Conservation (phyloP, 2,888 invertebrate species). For the Panopea generosa region DNA sequence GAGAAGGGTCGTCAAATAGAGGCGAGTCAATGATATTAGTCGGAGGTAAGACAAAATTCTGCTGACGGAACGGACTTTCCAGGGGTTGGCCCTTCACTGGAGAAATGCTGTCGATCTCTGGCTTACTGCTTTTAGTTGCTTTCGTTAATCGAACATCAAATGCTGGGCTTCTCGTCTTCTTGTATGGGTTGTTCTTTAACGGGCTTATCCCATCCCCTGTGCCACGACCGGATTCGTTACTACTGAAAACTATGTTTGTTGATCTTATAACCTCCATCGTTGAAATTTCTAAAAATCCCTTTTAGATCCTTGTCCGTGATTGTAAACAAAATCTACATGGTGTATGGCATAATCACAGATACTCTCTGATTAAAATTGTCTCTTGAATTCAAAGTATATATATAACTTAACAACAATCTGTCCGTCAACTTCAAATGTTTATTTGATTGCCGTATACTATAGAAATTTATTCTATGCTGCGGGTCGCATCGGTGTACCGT, state of each 20-base stretch:
- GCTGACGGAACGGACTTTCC: conserved; percentile 18
- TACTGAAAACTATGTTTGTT: conserved; percentile 41
- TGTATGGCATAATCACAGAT: too few relatives aligned
- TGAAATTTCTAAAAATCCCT: too few relatives aligned
- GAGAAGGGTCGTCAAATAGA: neutral
- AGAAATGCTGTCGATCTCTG: neutral
- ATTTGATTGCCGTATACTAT: too few relatives aligned
- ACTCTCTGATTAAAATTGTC: too few relatives aligned
- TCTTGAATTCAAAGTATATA: too few relatives aligned
- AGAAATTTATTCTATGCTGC: too few relatives aligned
- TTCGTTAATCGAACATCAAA: conserved; percentile 11
- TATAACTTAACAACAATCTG: too few relatives aligned
- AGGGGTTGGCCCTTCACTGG: conserved; percentile 20
- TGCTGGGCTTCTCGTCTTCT: conserved; percentile 21
- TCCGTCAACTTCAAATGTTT: too few relatives aligned
- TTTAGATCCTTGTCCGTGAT: too few relatives aligned
- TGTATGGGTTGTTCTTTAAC: conserved; percentile 4
- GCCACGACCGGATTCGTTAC: conserved; percentile 29
- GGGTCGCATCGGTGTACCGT: too few relatives aligned
- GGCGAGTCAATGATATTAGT: conserved; percentile 11
- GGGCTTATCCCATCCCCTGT: conserved; percentile 6
- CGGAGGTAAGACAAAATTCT: conserved; percentile 2
- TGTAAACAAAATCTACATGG: too few relatives aligned
- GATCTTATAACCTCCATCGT: conserved; percentile 54
- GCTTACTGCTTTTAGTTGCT: conserved; percentile 2